Evolutionary conservation across 2,888 invertebrate species (phyloP).

Genomic region (Macrosiphum euphorbiae): DNA sequence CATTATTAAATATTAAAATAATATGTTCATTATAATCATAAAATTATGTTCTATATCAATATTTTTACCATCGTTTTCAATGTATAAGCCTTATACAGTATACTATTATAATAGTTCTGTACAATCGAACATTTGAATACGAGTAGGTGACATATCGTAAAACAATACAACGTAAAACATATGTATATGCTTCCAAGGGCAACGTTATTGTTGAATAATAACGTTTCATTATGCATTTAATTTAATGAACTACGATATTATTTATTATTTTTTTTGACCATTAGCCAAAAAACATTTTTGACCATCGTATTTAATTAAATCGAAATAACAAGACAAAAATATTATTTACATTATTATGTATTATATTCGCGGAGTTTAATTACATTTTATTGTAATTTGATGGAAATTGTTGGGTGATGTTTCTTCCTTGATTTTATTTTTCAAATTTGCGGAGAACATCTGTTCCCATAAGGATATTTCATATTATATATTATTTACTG

Average conservation of each 20-base stretch:
- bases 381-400: neutral
- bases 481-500: neutral
- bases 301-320: constrained; percentile 38
- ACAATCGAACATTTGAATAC: neutral
- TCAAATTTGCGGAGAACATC: neutral
- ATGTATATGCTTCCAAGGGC: constrained; percentile 22
- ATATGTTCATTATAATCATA: neutral
- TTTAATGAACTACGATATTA: constrained; percentile 38
- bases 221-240: constrained; percentile 1
- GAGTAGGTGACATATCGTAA: neutral
- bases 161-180: constrained; percentile 22
- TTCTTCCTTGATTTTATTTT: neutral
- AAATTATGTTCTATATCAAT: too few relatives aligned
- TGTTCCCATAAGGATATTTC: neutral
- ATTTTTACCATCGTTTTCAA: neutral
- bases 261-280: constrained; percentile 23
- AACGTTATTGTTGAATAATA: constrained; percentile 49
- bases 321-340: neutral
- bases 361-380: neutral
- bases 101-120: neutral
- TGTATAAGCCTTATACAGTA: too few relatives aligned
- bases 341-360: neutral
- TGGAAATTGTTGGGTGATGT: neutral
- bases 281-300: constrained; percentile 51
- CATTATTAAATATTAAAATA: neutral